phyloP scores from a whole-genome alignment of 2,113 vertebrate genomes.

The Lepus europaeus region DNA sequence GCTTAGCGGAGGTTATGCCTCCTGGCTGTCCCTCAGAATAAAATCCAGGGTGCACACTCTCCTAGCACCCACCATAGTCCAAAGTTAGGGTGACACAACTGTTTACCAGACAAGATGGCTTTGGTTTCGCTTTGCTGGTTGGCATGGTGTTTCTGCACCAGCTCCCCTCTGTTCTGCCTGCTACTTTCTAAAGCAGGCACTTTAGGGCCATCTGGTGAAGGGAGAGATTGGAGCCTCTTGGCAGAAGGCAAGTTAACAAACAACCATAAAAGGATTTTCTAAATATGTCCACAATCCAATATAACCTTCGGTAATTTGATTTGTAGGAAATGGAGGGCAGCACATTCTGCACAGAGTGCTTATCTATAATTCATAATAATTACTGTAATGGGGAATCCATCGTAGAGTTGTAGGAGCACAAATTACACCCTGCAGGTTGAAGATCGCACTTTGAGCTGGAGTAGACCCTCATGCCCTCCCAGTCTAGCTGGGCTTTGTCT shows the following conservation, averaged over 20 bases:
- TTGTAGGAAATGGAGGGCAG: constrained; percentile 83
- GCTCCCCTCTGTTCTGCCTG: not conserved
- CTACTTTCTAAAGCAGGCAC: not conserved
- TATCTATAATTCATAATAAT: constrained; percentile 86
- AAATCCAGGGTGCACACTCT: not conserved
- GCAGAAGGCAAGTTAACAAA: constrained; percentile 80
- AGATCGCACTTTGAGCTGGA: constrained; percentile 59
- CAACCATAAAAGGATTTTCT: constrained; percentile 83
- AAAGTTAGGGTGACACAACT: not conserved
- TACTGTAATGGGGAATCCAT: constrained; percentile 80
- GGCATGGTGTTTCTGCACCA: not conserved
- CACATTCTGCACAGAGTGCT: constrained; percentile 80
- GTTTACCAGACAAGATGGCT: not conserved
- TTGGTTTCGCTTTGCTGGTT: not conserved
- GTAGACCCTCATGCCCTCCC: not conserved
- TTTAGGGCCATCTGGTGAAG: constrained; percentile 57
- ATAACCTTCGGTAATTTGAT: constrained; percentile 82
- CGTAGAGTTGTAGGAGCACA: constrained; percentile 71
- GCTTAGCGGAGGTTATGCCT: not conserved
- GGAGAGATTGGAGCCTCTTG: constrained; percentile 67
- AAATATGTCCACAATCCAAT: constrained; percentile 85
- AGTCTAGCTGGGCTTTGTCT: not conserved
- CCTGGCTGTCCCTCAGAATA: not conserved
- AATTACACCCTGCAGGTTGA: constrained; percentile 63
- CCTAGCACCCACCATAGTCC: not conserved